A percentile compares a stretch with the other conserved stretches of the same genome.
phyloP scores from a whole-genome alignment of 2,797 vertebrate species.

The Rhinophrynus dorsalis region DNA sequence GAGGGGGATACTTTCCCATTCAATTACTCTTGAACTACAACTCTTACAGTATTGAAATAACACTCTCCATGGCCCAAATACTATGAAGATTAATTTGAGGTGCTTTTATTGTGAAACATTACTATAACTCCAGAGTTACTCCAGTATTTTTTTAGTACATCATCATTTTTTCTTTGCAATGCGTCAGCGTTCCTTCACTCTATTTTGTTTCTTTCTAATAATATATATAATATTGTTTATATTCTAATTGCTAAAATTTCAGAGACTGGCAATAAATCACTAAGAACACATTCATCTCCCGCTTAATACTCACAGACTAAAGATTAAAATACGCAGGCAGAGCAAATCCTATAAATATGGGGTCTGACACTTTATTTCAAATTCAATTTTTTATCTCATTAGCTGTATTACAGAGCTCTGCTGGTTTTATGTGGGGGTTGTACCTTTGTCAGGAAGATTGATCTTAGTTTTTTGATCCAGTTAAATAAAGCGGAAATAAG shows the following conservation, averaged over 20 bases:
- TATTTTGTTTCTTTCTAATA: no score
- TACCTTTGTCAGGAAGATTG: slow-evolving; percentile 7
- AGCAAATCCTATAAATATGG: background rate
- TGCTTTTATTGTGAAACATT: no score
- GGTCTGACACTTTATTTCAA: background rate
- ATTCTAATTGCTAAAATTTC: background rate
- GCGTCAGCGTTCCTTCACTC: no score
- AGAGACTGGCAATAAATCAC: background rate
- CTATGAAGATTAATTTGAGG: no score
- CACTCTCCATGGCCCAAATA: no score
- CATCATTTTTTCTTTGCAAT: no score
- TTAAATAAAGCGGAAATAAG: background rate
- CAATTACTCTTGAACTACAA: no score
- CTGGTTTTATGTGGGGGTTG: background rate
- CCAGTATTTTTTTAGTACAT: no score
- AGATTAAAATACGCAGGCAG: background rate
- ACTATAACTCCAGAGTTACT: no score
- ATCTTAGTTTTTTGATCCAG: background rate
- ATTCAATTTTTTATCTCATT: background rate
- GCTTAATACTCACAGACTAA: background rate
- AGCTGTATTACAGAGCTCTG: background rate
- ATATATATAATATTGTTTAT: no score
- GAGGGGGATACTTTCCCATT: no score
- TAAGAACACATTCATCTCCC: background rate
- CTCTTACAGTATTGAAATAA: no score